Evolutionary conservation across 2,113 vertebrate species (phyloP), one percentile per base, ranked within the genome.

Genomic region (Tautogolabrus adspersus): DNA sequence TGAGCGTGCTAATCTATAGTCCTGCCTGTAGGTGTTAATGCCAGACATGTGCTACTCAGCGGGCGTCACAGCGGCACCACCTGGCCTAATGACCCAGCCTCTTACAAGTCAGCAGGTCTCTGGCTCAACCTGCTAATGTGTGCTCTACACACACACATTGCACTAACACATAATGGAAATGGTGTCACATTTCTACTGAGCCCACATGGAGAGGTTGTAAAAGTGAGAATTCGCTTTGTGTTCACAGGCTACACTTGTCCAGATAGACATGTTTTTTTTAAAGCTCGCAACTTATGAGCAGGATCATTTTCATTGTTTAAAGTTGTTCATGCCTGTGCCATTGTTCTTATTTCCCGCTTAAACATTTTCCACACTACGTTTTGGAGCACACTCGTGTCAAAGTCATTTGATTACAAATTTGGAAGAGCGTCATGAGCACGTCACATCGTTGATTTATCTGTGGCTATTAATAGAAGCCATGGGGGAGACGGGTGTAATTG

Each of bases 21-120:
- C 55, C 19, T 72, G 80, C 59, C 83, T 86, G 84, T 73, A 72
- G 86, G 88, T 79, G 86, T 72, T 88, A 92, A 93, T 86, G 67
- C 57, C 69, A 86, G 78, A 91, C 93, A 93, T 93, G 90, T 95
- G 94, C 83, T 87, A 83, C 92, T 86, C 90, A 64, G 92, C 70
- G 80, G 85, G 89, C 47, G 61, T 84, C 88, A n/a, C 89, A 79
- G 84, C 69, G 63, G 75, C 88, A 83, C 89, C 89, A 88, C 77
- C 86, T 92, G 82, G 88, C 87, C 87, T 89, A 92, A 93, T 87
- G 89, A 92, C 91, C 93, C 87, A 61, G 78, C 81, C 89, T 91
- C 81, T 92, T 92, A 91, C 77, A 44, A 91, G 87, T 88, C 91
- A 91, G 93, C 90, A 66, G 92, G 93, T 86, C 90, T 78, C 78